A percentile compares a stretch with the other conserved stretches of the same genome.
phyloP scores from a whole-genome alignment of 2,113 vertebrate species.

The Jaculus jaculus region DNA sequence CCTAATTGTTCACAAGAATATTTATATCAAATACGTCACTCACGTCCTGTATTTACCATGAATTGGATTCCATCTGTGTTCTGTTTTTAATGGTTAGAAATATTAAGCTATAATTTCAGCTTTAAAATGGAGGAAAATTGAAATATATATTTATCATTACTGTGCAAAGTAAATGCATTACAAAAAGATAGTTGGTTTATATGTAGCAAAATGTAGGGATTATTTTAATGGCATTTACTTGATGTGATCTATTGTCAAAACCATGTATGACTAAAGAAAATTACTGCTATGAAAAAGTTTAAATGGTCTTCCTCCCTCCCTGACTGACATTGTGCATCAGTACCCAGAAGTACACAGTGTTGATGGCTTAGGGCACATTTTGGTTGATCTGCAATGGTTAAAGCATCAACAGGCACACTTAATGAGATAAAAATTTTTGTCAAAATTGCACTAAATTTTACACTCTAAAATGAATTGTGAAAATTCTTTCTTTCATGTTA shows the following conservation, averaged over 20 bases:
- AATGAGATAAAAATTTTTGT: too few relatives aligned
- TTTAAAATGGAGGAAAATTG: neutral
- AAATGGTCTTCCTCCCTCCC: neutral
- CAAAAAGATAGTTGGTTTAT: neutral
- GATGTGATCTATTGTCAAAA: neutral
- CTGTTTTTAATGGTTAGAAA: neutral
- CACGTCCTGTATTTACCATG: neutral
- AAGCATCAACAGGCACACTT: neutral
- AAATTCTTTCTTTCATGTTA: neutral
- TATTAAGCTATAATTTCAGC: neutral
- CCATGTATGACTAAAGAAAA: neutral
- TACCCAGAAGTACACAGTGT: neutral
- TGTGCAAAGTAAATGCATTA: neutral
- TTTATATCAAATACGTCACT: neutral
- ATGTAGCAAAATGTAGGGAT: neutral
- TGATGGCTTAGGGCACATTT: neutral
- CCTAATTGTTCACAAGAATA: neutral
- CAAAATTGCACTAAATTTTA: neutral
- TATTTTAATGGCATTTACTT: neutral
- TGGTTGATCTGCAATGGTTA: neutral
- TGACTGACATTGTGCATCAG: neutral
- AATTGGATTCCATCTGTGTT: neutral
- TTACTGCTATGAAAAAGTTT: neutral
- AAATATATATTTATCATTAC: neutral
- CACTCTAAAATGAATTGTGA: neutral